Conservation (phyloP, 2,888 invertebrate genomes). For the Teleogryllus oceanicus region DNA sequence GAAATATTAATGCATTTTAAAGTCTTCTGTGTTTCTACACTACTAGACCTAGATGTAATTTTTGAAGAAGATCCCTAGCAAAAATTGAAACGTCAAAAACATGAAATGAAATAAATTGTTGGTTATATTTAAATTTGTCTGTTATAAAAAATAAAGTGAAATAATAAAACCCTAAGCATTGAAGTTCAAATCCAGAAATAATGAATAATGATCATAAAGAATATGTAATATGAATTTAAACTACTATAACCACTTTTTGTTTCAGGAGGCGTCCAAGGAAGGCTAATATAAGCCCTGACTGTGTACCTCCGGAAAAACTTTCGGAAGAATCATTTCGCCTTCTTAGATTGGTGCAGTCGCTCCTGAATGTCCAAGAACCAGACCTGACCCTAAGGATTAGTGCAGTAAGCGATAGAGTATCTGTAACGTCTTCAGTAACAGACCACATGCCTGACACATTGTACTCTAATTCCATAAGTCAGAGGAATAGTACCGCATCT, state of each 20-base stretch:
- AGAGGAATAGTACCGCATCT: neutral
- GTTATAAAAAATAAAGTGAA: no score
- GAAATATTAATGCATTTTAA: no score
- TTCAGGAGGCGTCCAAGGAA: conserved; percentile 35
- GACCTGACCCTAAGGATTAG: conserved; percentile 50
- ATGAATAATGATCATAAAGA: no score
- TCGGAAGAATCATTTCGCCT: conserved; percentile 63
- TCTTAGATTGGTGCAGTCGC: conserved; percentile 62
- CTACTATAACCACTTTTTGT: neutral
- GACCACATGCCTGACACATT: neutral
- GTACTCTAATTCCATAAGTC: neutral
- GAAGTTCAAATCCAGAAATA: no score
- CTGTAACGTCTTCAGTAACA: neutral
- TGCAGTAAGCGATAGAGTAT: neutral
- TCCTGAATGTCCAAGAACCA: conserved; percentile 61
- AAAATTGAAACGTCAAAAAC: no score
- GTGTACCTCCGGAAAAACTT: conserved; percentile 59
- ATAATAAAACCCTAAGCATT: no score
- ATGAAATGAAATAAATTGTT: no score
- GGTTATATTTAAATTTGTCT: no score
- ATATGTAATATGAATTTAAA: no score
- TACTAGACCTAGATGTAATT: no score
- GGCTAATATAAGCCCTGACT: conserved; percentile 46
- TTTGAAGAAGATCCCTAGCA: no score
- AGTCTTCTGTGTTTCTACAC: no score